Base-by-base conservation (phyloP, 2,888 invertebrate genomes). In the Nemapogon koenigi region DNA sequence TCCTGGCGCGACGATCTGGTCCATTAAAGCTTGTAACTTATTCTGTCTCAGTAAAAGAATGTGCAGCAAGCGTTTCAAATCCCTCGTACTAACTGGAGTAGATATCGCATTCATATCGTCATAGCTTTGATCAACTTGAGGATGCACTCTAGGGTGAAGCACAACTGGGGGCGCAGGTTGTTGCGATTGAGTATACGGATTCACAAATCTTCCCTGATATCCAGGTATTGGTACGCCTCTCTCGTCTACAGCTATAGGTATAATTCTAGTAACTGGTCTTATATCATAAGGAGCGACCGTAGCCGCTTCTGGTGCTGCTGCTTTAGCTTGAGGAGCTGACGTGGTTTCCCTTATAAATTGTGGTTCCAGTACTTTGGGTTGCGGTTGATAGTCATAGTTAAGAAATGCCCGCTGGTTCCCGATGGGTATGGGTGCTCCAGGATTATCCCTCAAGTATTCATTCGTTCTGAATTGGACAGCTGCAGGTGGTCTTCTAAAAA, bases 21-120 rank as follows among this genome's bases (percentile, higher is more conserved):
- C 81, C 71, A 81, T 83, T 13, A 83, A 57, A 28, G 71, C 67
- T 57, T 85, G 84, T 45, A 85, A 52, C 30, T 81, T 69, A 47
- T 78, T 83, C 59, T 89, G 88, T 35, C 88, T 69, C 18, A 83
- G 55, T 25, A 89, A 81, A 39, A 89, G 64, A 55, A 85, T 81
- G 44, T 87, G 85, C 4, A 89, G 65, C 27, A 89, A 62, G 33
- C 84, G 75, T 52, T 87, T 86, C 42, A 89, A 83, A 53, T 89
- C 89, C 50, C 83, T 81, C 2, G 87, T 85, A 51, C 88, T 88
- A 2, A 89, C 83, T 4, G 89, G 89, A 7, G 88, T 83, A 33
- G 84, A 80, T 30, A 87, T 86, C 2, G 81, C 75, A 41, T 83
- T 81, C 59, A 82, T 75, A 43, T 82, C 82, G 16, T 80, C 76